phyloP scores from a whole-genome alignment of 2,113 vertebrate species.

The Rhynchopsitta pachyrhyncha region DNA sequence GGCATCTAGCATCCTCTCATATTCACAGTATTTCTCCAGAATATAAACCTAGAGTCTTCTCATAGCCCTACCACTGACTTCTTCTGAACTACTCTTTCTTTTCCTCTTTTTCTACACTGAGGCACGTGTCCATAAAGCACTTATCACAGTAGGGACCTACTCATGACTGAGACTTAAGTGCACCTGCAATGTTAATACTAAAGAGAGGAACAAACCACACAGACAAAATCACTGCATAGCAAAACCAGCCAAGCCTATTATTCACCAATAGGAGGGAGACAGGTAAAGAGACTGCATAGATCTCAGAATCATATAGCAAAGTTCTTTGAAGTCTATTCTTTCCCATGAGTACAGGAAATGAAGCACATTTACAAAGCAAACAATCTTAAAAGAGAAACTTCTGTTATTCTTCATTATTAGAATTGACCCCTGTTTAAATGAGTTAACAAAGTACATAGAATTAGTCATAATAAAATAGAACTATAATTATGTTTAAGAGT shows the following conservation, averaged over 20 bases:
- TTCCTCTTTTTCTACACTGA: background rate
- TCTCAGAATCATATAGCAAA: background rate
- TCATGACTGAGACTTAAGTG: background rate
- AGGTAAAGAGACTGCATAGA: background rate
- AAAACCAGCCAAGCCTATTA: background rate
- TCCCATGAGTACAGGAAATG: background rate
- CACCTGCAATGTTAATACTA: background rate
- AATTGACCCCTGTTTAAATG: background rate
- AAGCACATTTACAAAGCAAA: background rate
- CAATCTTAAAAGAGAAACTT: background rate
- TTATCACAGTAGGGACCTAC: background rate
- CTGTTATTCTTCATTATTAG: conserved; percentile 1
- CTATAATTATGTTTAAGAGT: background rate
- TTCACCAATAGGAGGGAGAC: background rate
- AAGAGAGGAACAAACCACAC: background rate
- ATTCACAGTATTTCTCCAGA: background rate
- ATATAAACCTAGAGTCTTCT: background rate
- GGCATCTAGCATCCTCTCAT: background rate
- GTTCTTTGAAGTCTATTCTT: background rate
- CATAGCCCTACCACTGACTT: background rate
- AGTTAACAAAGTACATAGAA: background rate
- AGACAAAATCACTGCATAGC: background rate
- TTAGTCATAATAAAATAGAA: background rate
- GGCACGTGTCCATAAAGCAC: background rate
- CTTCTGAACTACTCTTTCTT: background rate